Evolutionary conservation across 2,113 vertebrate species (phyloP), one percentile per base, ranked within the genome.

Genomic region (Maccullochella peelii): DNA sequence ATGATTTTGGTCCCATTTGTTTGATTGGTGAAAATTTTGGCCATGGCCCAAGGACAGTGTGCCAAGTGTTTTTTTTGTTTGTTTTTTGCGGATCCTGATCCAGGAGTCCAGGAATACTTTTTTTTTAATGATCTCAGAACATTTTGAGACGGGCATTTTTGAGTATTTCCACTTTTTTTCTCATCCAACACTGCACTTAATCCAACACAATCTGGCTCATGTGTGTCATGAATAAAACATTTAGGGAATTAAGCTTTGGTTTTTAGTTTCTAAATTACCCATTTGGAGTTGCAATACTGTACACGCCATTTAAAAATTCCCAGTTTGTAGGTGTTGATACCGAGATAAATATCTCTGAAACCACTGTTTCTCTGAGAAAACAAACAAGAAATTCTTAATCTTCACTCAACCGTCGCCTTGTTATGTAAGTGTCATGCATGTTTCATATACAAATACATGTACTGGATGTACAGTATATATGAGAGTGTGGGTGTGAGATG

Each of bases 361-460:
- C 8, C 59, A 79, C 67, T 36, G 71, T 86, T 90, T 82, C 65
- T 81, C 82, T 72, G 36, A 69, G 59, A 78, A 65, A 62, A 57
- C 69, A 47, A 75, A 55, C 54, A 49, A 58, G 9, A 66, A 65
- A 65, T 9, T 1, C 49, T 67, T 20, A 3, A 55, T 61, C 36
- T 52, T 49, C 42, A 57, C 59, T 55, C 71, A 65, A 59, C 33
- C 73, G 8, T 33, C 8, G 0, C 59, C 69, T 42, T 15, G 80
- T 89, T 91, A 90, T 69, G 73, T 70, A 91, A 87, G 89, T 49
- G 66, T 67, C 89, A 91, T 93, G 88, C 92, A 94, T 91, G 84
- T 91, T 92, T 93, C 86, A 89, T 90, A 87, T 44, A 84, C 68
- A 80, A 80, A 76, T 90, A 86, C 88, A 86, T 89, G 80, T 82